Evolutionary conservation across 2,113 vertebrate species (phyloP), one percentile per base, ranked within the genome.

Genomic region (Hippocampus barbouri): DNA sequence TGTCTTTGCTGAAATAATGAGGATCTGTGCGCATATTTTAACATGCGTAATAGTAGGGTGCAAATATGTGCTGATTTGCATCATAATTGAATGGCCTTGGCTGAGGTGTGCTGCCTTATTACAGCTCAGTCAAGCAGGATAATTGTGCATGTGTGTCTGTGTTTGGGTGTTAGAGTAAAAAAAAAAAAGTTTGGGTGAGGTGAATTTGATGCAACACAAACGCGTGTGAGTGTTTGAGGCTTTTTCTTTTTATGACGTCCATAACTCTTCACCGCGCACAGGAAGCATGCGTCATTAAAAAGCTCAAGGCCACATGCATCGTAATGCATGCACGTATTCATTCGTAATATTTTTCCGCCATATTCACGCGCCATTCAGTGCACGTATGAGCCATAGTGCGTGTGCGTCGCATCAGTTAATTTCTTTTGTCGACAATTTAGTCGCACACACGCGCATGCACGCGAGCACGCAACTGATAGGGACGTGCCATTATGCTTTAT

Each of bases 211-310:
- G 27, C 34, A 69, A 69, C 34, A 41, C 30, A 69, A 41, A 56
- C 20, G 56, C 23, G 62, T 62, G 66, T 61, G 73, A 38, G 66
- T 45, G 66, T 27, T 57, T n/a, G 72, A 4, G 69, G 4, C 14
- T 4, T 51, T 38, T n/a, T 23, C 20, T 21, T 84, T 88, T 87
- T 85, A 90, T 90, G 85, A 66, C 83, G 69, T 73, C 77, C 73
- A 85, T 87, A 89, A 89, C 79, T 87, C 87, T 83, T 81, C 15
- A 68, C 62, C 66, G 69, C 75, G 83, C 41, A 65, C 80, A 80
- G 80, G 83, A 86, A 84, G 81, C 83, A 21, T 75, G 66, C 59
- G 11, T 38, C 53, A n/a, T 82, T 8, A 9, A 34, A 81, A 76
- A 81, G 75, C 70, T 83, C 79, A 84, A 87, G 84, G 84, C 88